phyloP scores from a whole-genome alignment of 1,140 invertebrate species.

The Drosophila ercepeae region DNA sequence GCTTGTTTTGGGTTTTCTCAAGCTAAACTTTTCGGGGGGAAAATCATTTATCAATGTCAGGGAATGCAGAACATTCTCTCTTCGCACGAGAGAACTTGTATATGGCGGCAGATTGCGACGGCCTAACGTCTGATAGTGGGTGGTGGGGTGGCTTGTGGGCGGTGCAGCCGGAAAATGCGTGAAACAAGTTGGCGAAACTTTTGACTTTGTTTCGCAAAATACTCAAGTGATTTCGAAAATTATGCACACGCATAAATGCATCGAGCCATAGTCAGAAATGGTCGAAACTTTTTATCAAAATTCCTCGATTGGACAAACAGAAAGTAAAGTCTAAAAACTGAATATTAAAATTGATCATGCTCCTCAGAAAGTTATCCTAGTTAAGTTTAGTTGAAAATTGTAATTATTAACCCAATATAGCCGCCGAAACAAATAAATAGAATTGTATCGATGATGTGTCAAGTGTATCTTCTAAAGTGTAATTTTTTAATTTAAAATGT shows the following conservation, averaged over 20 bases:
- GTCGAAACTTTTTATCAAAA: slow-evolving; percentile 53
- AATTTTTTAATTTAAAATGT: too few relatives aligned
- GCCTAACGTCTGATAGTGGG: slow-evolving; percentile 38
- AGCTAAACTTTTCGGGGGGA: slow-evolving; percentile 56
- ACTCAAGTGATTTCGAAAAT: slow-evolving; percentile 76
- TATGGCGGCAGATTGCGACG: slow-evolving; percentile 43
- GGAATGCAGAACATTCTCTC: slow-evolving; percentile 67
- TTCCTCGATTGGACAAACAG: slow-evolving; percentile 24
- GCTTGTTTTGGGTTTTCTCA: slow-evolving; percentile 62
- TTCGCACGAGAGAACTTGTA: slow-evolving; percentile 70
- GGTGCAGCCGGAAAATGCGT: slow-evolving; percentile 39
- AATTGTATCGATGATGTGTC: too few relatives aligned
- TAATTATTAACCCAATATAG: too few relatives aligned
- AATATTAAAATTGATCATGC: slow-evolving; percentile 25
- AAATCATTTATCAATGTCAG: slow-evolving; percentile 82
- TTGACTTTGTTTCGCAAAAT: slow-evolving; percentile 72
- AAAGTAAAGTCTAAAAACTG: neutral
- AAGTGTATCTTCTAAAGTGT: too few relatives aligned
- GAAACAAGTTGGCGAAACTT: slow-evolving; percentile 71
- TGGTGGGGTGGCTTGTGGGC: slow-evolving; percentile 17
- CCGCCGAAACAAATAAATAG: too few relatives aligned
- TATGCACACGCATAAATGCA: slow-evolving; percentile 80
- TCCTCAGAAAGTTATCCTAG: too few relatives aligned
- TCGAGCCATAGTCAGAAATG: slow-evolving; percentile 23
- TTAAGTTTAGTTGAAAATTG: neutral